Conservation (phyloP, 2,888 invertebrate genomes). For the Onthophagus sagittarius region DNA sequence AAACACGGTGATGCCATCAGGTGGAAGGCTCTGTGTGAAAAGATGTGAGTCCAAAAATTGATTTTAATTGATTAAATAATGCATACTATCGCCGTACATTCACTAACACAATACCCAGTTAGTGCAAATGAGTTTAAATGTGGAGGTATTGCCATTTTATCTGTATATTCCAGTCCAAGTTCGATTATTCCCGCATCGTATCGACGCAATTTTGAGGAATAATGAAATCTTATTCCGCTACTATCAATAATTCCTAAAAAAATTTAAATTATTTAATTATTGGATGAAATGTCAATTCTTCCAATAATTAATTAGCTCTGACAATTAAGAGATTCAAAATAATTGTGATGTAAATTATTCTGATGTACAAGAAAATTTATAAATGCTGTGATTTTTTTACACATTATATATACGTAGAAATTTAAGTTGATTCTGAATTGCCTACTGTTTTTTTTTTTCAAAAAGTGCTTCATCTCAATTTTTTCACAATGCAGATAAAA, state of each 20-base stretch:
- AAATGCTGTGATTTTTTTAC: too few relatives aligned
- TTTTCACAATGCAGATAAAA: too few relatives aligned
- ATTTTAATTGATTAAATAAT: not conserved
- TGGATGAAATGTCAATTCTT: not conserved
- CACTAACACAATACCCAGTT: constrained; percentile 85
- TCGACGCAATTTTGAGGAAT: constrained; percentile 69
- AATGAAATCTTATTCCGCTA: constrained; percentile 80
- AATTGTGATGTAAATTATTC: too few relatives aligned
- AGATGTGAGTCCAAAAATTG: constrained; percentile 27
- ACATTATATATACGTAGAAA: too few relatives aligned
- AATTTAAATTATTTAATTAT: not conserved
- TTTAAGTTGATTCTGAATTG: too few relatives aligned
- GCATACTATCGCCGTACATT: constrained; percentile 86
- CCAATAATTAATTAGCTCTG: not conserved
- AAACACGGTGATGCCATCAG: constrained; percentile 83
- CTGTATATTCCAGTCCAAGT: constrained; percentile 92
- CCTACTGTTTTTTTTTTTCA: too few relatives aligned
- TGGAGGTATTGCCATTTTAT: constrained; percentile 98
- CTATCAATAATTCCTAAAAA: constrained; percentile 75
- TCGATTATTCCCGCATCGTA: constrained; percentile 96
- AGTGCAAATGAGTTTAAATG: constrained; percentile 72
- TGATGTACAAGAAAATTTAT: too few relatives aligned
- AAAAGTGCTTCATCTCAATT: too few relatives aligned
- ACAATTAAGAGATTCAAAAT: too few relatives aligned
- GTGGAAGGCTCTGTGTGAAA: constrained; percentile 64